Conservation (phyloP, 2,888 invertebrate species). For the Melolontha melolontha region DNA sequence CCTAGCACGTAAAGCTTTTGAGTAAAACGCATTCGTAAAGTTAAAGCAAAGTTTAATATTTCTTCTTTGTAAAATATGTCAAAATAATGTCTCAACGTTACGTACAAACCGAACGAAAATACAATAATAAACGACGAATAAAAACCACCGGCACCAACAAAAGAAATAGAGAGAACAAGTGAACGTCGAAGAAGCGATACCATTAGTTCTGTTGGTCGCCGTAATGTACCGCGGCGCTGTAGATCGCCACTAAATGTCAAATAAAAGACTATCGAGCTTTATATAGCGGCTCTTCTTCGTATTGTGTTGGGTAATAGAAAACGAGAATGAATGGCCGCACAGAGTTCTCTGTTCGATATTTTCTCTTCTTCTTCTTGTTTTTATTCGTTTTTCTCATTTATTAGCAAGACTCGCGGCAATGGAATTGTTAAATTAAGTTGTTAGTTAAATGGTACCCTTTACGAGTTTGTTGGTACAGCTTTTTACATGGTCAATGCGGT, state of each 20-base stretch:
- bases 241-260: constrained; percentile 62
- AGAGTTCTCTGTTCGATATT: constrained; percentile 25
- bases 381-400: constrained; percentile 47
- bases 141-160: constrained; percentile 21
- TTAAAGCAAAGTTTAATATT: too few species aligned
- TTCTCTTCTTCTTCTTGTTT: constrained; percentile 44
- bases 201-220: constrained; percentile 56
- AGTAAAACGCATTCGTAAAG: constrained; percentile 13
- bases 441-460: neutral
- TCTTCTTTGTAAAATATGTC: too few species aligned
- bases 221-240: constrained; percentile 54
- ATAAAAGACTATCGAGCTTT: constrained; percentile 61
- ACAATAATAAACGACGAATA: constrained; percentile 13
- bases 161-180: constrained; percentile 33
- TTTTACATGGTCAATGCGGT: too few species aligned
- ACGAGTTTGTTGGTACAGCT: too few species aligned
- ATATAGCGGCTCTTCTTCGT: constrained; percentile 53
- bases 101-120: too few species aligned
- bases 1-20: too few species aligned
- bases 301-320: constrained; percentile 57
- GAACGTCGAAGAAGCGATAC: constrained; percentile 54
- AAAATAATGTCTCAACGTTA: too few species aligned
- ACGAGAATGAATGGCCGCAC: constrained; percentile 60
- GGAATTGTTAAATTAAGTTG: constrained; percentile 51
- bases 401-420: constrained; percentile 40